Evolutionary conservation across 2,113 vertebrate species (phyloP), one percentile per base, ranked within the genome.

Genomic region (Dasyprocta punctata): DNA sequence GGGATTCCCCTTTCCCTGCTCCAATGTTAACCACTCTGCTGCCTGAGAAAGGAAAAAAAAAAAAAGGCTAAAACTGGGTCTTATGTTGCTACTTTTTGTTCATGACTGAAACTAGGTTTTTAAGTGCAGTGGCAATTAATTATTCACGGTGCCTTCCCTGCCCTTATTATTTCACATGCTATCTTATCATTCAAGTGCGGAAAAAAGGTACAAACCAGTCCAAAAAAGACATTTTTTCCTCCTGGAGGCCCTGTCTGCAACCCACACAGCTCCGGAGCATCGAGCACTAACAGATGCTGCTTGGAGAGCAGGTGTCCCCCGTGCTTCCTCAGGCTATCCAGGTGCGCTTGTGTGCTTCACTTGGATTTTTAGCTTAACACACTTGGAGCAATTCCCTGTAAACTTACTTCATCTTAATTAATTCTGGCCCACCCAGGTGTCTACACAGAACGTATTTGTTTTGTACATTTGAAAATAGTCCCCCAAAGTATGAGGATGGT

Each of bases 31-130:
- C 26, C 61, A 14, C 41, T 83, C 24, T 65, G 56, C 14, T n/a
- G 7, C 22, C 5, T 19, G 36, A 78, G 47, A 92, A 65, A 69
- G 1, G 5, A 49, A 86, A 47, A 63, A 12, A 49, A 86, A 41
- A 63, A 17, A 77, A 85, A n/a, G 11, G 58, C 83, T 41, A 30
- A 77, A 81, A 61, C 14, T 17, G 75, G 83, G 67, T 60, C 71
- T 14, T 1, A 17, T 33, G 30, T 36, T 89, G 71, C 83, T 60
- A 38, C 78, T 44, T 86, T 16, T 67, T 61, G 69, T 65, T 89
- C 63, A 54, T 58, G 71, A 84, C 91, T 95, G 97, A 95, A 95
- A 88, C 92, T 77, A 90, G 95, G 54, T 77, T 73, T 81, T 83
- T 67, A 80, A 95, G 77, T 71, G 65, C 58, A 41, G 9, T 30